phyloP scores from a whole-genome alignment of 2,797 vertebrate genomes.

The Anguilla obscura region DNA sequence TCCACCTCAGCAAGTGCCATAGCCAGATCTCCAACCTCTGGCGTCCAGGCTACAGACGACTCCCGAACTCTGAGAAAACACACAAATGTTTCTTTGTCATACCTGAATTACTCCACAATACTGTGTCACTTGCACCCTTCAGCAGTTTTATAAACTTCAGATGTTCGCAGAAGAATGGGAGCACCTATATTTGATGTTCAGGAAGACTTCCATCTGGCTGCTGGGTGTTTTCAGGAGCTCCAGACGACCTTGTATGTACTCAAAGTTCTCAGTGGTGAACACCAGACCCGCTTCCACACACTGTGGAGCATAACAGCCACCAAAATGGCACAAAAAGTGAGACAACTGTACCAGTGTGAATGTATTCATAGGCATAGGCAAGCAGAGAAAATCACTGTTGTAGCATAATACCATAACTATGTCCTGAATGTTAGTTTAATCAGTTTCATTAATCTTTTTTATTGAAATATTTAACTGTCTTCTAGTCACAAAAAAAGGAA shows the following conservation, averaged over 20 bases:
- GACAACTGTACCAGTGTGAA: not conserved
- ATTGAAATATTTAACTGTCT: not conserved
- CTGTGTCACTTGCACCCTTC: not conserved
- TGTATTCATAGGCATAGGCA: not conserved
- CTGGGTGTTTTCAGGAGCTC: slow-evolving; percentile 63
- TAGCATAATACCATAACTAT: not conserved
- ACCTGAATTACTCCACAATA: not conserved
- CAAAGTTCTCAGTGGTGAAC: slow-evolving; percentile 68
- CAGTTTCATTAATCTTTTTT: not conserved
- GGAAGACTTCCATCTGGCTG: slow-evolving; percentile 67
- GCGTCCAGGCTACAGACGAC: not conserved
- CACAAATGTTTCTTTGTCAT: slow-evolving; percentile 17
- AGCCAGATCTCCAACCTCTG: slow-evolving; percentile 54
- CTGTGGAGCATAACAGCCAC: slow-evolving; percentile 54
- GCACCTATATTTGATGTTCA: slow-evolving; percentile 73
- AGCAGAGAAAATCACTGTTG: not conserved
- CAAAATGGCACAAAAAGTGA: not conserved
- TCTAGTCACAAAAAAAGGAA: not conserved
- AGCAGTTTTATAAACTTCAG: not conserved
- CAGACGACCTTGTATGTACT: slow-evolving; percentile 67
- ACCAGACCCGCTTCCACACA: slow-evolving; percentile 70
- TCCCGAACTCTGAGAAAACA: slow-evolving; percentile 44
- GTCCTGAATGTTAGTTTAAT: not conserved
- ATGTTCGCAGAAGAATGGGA: slow-evolving; percentile 7
- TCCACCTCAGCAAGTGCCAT: slow-evolving; percentile 64